Conservation (phyloP, 1,140 invertebrate genomes). For the Bombus superbus region DNA sequence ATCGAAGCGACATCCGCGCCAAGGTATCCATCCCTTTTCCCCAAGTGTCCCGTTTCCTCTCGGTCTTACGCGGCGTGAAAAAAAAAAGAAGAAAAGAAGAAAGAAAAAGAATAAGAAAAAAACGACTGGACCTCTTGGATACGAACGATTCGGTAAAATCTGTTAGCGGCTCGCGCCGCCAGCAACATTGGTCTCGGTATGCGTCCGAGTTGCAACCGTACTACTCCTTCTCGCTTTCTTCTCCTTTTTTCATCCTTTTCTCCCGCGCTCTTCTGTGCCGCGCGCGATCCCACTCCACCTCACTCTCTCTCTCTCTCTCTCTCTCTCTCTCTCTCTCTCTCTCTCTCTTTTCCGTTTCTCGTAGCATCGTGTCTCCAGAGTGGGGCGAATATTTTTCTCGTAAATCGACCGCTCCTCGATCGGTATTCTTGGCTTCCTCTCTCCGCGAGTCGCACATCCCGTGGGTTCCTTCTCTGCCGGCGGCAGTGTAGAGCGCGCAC, state of each 20-base stretch:
- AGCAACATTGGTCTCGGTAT: background rate
- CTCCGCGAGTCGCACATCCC: background rate
- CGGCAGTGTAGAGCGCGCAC: background rate
- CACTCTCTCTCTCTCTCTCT: background rate
- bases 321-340: background rate
- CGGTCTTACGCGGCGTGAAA: fast-evolving
- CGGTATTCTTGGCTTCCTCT: conserved; percentile 51
- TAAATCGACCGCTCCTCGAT: conserved; percentile 54
- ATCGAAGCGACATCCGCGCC: background rate
- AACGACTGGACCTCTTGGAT: background rate
- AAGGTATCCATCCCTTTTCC: no score
- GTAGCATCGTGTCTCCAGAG: background rate
- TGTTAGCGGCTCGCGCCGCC: background rate
- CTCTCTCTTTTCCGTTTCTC: background rate
- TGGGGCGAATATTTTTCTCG: conserved; percentile 37
- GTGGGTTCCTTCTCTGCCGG: conserved; percentile 18
- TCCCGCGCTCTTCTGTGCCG: background rate
- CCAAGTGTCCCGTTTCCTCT: background rate
- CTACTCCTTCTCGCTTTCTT: background rate
- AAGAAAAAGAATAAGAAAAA: no score
- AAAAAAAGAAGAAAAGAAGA: background rate
- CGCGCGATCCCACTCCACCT: background rate
- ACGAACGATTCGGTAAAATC: conserved; percentile 1
- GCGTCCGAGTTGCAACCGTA: background rate
- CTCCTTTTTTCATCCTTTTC: background rate